Evolutionary conservation across 2,888 invertebrate species (phyloP).

Genomic region (Hypomecis punctinalis): DNA sequence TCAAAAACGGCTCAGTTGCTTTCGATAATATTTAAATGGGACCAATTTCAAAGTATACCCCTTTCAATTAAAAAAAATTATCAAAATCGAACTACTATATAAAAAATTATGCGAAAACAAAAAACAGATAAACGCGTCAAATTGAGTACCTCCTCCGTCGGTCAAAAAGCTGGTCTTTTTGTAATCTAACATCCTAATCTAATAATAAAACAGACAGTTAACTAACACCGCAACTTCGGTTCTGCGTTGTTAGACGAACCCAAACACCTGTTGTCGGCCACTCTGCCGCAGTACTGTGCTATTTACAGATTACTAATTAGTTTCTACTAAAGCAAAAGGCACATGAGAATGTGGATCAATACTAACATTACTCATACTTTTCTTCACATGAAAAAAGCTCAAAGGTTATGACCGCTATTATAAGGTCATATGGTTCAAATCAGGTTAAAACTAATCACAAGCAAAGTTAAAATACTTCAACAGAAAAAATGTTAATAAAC

Average conservation of each 20-base stretch:
- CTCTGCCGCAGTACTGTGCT: constrained; percentile 30
- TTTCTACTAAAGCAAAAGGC: constrained; percentile 9
- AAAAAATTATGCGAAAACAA: too few species aligned
- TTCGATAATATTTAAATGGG: too few species aligned
- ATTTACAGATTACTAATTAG: constrained; percentile 21
- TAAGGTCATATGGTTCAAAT: constrained; percentile 7
- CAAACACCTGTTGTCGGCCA: constrained; percentile 40
- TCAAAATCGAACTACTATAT: too few species aligned
- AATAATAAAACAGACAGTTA: too few species aligned
- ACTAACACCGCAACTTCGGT: constrained; percentile 3
- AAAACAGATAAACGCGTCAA: too few species aligned
- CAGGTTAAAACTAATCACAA: constrained; percentile 23
- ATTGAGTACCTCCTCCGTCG: too few species aligned
- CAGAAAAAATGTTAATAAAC: constrained; percentile 27
- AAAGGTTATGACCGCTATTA: constrained; percentile 27
- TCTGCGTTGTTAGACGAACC: constrained; percentile 4
- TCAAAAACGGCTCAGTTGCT: too few species aligned
- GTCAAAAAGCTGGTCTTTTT: too few species aligned
- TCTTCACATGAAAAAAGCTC: constrained; percentile 31
- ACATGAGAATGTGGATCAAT: constrained; percentile 24
- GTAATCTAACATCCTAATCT: too few species aligned
- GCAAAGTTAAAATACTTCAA: constrained; percentile 19
- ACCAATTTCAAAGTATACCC: too few species aligned
- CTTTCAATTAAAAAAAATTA: too few species aligned
- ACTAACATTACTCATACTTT: constrained; percentile 15